These are phyloP conservation scores for Thelaira solivaga DNA, from an alignment of 2,888 invertebrate genomes.

Conservation along the genomic window DNA sequence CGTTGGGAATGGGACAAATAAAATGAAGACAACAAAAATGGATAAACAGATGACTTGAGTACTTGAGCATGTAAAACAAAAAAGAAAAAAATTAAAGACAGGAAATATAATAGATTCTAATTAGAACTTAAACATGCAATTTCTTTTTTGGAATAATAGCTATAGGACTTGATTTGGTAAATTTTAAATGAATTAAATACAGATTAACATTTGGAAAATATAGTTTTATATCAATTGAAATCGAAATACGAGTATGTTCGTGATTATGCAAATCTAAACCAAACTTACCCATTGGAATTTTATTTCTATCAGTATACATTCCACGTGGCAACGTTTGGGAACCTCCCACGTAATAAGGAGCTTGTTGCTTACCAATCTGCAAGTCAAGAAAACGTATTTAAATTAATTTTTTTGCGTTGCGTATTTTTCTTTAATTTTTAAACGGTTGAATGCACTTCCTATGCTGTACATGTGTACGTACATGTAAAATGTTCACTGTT, in stretches of 20 bases:
- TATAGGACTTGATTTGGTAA: neutral
- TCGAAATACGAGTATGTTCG: too few relatives aligned
- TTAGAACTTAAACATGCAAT: slow-evolving; percentile 48
- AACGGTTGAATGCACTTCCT: neutral
- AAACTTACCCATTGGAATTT: slow-evolving; percentile 76
- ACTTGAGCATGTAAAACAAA: too few relatives aligned
- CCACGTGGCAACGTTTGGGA: slow-evolving; percentile 77
- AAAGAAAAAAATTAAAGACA: neutral
- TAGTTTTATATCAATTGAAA: too few relatives aligned
- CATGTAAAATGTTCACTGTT: neutral
- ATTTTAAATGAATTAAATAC: neutral
- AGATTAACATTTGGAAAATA: slow-evolving; percentile 28
- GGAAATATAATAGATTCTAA: too few relatives aligned
- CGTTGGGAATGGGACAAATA: neutral
- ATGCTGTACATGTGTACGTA: neutral
- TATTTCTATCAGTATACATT: slow-evolving; percentile 78
- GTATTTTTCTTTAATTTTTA: neutral
- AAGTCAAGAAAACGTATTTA: slow-evolving; percentile 52
- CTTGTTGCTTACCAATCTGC: slow-evolving; percentile 76
- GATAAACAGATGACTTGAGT: neutral
- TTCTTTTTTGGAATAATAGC: neutral
- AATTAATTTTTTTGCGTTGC: neutral
- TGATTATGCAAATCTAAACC: neutral
- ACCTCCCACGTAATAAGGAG: slow-evolving; percentile 77
- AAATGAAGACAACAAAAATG: slow-evolving; percentile 4